A percentile compares a stretch with the other conserved stretches of the same genome.
These are phyloP conservation scores for Mycetomoellerius zeteki DNA, from an alignment of 1,140 invertebrate genomes.

Conservation along the genomic window DNA sequence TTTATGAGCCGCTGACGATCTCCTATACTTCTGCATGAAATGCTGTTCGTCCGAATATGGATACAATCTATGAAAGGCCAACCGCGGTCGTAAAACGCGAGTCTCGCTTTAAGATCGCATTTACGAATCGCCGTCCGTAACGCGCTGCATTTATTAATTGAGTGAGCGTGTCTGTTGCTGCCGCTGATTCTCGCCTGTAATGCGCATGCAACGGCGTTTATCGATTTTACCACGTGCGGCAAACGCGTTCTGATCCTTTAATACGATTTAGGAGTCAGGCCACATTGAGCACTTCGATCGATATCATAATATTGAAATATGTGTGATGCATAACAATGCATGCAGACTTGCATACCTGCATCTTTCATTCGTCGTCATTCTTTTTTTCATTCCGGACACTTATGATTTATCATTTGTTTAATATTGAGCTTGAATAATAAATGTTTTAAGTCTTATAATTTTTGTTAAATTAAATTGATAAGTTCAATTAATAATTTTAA, in stretches of 20 bases:
- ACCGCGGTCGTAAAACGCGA: neutral
- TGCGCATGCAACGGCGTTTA: conserved; percentile 28
- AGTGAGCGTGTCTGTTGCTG: neutral
- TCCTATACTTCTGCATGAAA: neutral
- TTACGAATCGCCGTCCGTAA: conserved; percentile 19
- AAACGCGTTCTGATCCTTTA: conserved; percentile 18
- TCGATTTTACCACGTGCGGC: conserved; percentile 16
- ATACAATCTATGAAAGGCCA: neutral
- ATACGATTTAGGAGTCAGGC: neutral
- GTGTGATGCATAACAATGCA: neutral
- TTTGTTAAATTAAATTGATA: no score
- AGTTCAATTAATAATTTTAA: no score
- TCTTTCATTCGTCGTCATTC: neutral
- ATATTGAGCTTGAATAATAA: no score
- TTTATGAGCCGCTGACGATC: neutral
- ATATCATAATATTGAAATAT: neutral
- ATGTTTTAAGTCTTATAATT: no score
- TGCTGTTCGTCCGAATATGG: neutral
- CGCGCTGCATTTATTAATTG: conserved; percentile 29
- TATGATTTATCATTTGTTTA: no score
- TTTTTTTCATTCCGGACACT: neutral
- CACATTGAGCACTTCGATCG: neutral
- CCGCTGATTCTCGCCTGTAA: neutral
- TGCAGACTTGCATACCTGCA: neutral
- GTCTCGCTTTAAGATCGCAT: neutral